A percentile compares a stretch with the other conserved stretches of the same genome.
Evolutionary conservation across 2,113 vertebrate species (phyloP).

Genomic region (Campylomormyrus numenius): DNA sequence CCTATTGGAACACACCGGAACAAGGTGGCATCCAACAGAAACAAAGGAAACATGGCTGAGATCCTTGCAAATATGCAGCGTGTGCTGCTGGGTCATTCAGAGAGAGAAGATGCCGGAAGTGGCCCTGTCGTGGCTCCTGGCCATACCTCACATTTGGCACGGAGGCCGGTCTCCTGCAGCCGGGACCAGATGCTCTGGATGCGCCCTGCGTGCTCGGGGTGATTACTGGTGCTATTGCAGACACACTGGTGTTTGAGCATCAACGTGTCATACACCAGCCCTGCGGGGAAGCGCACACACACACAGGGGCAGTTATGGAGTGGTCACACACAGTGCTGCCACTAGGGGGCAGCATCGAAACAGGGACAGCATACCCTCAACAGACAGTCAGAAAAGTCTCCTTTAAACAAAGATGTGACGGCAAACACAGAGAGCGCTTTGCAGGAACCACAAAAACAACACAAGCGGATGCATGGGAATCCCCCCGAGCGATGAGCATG

Average conservation of each 20-base stretch:
- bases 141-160: conserved; percentile 84
- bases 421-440: not conserved
- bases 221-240: conserved; percentile 87
- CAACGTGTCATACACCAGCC: conserved; percentile 89
- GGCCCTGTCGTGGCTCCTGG: not conserved
- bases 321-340: not conserved
- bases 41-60: not conserved
- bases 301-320: not conserved
- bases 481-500: too few species aligned
- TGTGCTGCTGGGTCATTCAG: not conserved
- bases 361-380: not conserved
- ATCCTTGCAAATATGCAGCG: not conserved
- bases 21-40: not conserved
- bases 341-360: not conserved
- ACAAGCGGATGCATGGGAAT: not conserved
- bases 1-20: not conserved
- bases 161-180: conserved; percentile 88
- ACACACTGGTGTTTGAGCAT: conserved; percentile 97
- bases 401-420: not conserved
- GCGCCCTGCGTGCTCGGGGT: conserved; percentile 86
- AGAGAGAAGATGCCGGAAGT: not conserved
- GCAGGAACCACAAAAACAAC: not conserved
- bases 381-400: not conserved
- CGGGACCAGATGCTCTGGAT: conserved; percentile 63
- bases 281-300: conserved; percentile 46